phyloP scores from a whole-genome alignment of 2,113 vertebrate species.

The Pygoscelis antarcticus region DNA sequence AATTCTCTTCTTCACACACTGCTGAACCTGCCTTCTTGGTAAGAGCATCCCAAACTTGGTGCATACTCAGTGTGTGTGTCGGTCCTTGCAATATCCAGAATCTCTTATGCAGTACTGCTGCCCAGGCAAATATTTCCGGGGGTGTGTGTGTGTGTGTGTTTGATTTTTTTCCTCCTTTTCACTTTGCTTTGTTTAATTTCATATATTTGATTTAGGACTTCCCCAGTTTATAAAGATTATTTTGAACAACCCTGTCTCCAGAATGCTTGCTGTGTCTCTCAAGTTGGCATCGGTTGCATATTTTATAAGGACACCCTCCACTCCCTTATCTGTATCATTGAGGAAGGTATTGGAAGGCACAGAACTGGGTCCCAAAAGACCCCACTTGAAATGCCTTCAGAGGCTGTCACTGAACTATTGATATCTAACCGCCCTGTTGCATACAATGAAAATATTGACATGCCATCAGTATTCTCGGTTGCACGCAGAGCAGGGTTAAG shows the following conservation, averaged over 20 bases:
- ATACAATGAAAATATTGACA: neutral
- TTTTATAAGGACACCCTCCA: neutral
- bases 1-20: neutral
- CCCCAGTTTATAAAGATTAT: neutral
- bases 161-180: neutral
- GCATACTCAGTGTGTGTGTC: neutral
- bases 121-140: neutral
- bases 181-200: neutral
- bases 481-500: neutral
- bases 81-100: neutral
- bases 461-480: neutral
- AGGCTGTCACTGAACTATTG: neutral
- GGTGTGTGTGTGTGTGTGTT: neutral
- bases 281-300: neutral
- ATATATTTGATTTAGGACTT: neutral
- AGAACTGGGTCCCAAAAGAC: neutral
- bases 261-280: neutral
- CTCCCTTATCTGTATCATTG: neutral
- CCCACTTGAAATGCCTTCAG: neutral
- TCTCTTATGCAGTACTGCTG: neutral
- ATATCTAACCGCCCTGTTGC: fast-evolving
- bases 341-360: neutral
- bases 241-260: neutral
- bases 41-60: neutral
- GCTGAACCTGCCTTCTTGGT: neutral